Evolutionary conservation across 2,888 invertebrate genomes (phyloP), one percentile per base, ranked within the genome.

Genomic region (Aradus depressus): DNA sequence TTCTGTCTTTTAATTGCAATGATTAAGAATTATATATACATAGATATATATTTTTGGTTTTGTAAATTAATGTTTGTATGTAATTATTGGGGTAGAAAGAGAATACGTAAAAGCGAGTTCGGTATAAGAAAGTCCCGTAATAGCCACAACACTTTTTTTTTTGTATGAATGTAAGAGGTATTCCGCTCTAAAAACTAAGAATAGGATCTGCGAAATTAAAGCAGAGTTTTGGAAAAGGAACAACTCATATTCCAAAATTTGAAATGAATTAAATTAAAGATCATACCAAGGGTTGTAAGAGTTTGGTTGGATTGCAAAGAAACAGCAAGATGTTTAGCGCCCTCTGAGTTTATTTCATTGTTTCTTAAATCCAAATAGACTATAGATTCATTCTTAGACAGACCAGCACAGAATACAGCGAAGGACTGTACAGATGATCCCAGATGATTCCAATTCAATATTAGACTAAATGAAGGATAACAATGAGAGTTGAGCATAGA

Each of bases 371-470:
- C 57, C 31, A 57, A 32, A 8, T 49, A 31, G 31, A 55, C 55
- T 25, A 57, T 34, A 22, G 44, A 39, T 12, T 42, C 31, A 26
- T 55, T 57, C 25, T 41, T 43, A 4, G 51, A 49, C 2, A 57
- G 44, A 21, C 51, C 57, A 22, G 38, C 31, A 32, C 57, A 57
- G 31, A 57, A 53, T 45, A 47, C 45, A 8, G 50, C 25, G 44
- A 57, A 49, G n/a, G 51, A 45, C 19, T 57, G 55, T n/a, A 38
- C 22, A 5, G 54, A 55, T 32, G 52, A 41, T 10, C 57, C 57
- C 14, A 57, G 35, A 39, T 51, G 53, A 48, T 57, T 57, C 57
- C 57, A 57, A 39, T 57, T 55, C 47, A 57, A 38, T 18, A 42
- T 38, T 47, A 57, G 47, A 18, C 57, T 57, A 32, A 26, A 47